Evolutionary conservation across 2,797 vertebrate species (phyloP).

Genomic region (Salarias fasciatus): DNA sequence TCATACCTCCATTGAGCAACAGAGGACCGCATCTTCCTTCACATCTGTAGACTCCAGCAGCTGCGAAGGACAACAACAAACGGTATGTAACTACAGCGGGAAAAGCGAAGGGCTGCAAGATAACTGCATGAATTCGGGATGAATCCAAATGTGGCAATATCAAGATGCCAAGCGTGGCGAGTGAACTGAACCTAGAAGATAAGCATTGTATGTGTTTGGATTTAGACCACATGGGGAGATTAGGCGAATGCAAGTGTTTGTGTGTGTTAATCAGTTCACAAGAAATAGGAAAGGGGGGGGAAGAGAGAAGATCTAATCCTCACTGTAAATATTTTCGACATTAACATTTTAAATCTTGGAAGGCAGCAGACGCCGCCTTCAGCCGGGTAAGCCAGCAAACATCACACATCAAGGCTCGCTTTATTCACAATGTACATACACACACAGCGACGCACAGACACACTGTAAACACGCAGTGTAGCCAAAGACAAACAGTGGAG

Average conservation of each 20-base stretch:
- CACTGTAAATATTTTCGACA: conserved; percentile 65
- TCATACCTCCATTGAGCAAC: conserved; percentile 98
- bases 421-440: conserved; percentile 22
- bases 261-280: conserved; percentile 34
- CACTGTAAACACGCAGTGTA: conserved; percentile 17
- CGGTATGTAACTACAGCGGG: conserved; percentile 8
- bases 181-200: conserved; percentile 13
- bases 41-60: conserved; percentile 94
- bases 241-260: conserved; percentile 51
- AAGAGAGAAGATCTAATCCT: conserved; percentile 39
- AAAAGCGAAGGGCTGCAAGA: conserved; percentile 8
- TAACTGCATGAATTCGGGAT: not conserved
- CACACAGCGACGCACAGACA: conserved; percentile 19
- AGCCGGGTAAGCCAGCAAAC: conserved; percentile 41
- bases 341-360: conserved; percentile 64
- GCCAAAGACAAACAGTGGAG: conserved; percentile 60
- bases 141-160: conserved; percentile 6
- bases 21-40: conserved; percentile 96
- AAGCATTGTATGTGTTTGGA: conserved; percentile 28
- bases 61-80: conserved; percentile 77
- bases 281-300: conserved; percentile 9
- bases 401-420: conserved; percentile 41
- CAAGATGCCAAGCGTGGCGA: conserved; percentile 1
- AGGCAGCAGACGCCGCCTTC: conserved; percentile 52
- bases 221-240: conserved; percentile 38